Conservation (phyloP, 1,140 invertebrate species). For the Drosophila pallidifrons region DNA sequence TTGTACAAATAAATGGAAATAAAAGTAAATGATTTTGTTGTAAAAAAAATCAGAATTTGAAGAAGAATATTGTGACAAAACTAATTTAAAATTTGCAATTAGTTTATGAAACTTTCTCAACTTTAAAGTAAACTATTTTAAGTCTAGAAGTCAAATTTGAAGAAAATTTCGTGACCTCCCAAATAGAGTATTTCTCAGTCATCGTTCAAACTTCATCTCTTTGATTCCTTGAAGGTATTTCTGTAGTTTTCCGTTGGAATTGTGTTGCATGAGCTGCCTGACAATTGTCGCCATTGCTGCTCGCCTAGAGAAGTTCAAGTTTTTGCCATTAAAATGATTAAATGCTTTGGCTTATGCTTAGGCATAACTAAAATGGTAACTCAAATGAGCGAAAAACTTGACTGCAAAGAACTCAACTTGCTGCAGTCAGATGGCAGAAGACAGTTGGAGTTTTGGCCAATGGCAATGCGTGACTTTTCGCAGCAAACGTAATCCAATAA, state of each 20-base stretch:
- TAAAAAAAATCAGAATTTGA: neutral
- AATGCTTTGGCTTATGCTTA: slow-evolving; percentile 83
- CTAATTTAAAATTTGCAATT: no score
- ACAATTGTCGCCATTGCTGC: slow-evolving; percentile 31
- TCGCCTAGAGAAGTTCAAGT: slow-evolving; percentile 41
- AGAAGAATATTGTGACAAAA: neutral
- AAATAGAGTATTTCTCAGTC: neutral
- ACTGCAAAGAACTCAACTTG: neutral
- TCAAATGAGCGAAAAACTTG: slow-evolving; percentile 16
- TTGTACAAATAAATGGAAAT: no score
- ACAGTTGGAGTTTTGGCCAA: slow-evolving; percentile 6
- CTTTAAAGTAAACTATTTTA: no score
- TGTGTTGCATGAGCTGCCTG: slow-evolving; percentile 28
- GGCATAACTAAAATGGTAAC: slow-evolving; percentile 74
- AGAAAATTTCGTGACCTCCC: no score
- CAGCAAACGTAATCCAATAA: slow-evolving; percentile 78
- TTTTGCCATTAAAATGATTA: slow-evolving; percentile 82
- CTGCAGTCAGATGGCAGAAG: neutral
- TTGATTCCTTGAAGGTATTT: slow-evolving; percentile 1
- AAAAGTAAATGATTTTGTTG: no score
- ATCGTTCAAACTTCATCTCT: neutral
- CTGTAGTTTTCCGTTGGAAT: slow-evolving; percentile 16
- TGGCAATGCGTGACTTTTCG: slow-evolving; percentile 59
- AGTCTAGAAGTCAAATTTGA: no score
- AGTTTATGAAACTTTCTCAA: no score